Evolutionary conservation across 30 jellyfish, hydroid and myxozoan genomes (phyloP), one percentile per base, ranked within the genome.

Genomic region (Morbakka virulenta): DNA sequence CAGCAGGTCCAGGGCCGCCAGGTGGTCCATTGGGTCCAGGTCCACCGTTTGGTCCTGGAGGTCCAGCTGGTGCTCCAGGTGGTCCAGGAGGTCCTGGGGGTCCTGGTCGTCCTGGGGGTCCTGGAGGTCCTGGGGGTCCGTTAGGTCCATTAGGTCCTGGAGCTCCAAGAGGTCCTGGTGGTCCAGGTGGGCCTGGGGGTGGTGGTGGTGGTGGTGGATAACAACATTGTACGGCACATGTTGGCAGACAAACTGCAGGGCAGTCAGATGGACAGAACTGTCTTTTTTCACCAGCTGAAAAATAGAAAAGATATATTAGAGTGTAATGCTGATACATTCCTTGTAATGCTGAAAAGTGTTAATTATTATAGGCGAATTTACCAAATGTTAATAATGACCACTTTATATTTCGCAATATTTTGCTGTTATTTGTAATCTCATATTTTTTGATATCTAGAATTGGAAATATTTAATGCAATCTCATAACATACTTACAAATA

Each of bases 181-280:
- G 74, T 22, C 99, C 99, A 67, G 99, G 97, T 87, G 99, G 99
- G 89, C 97, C 97, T 70, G 99, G 99, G 87, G 99, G 99, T 88
- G 97, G 99, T 76, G 99, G 97, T 71, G 99, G 99, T 30, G 97
- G 98, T 32, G 99, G 97, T 81, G 99, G 99, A 32, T 68, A 84
- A 81, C 97, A 88, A 86, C 99, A 93, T 35, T 74, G 87, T 87
- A 96, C 95, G 30, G 52, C 68, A 65, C 99, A 93, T 11, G 93
- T 95, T 69, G 97, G 99, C 57, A 96, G 97, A 35, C 99, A 93
- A 12, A 84, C 61, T 14, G 95, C 84, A 33, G 99, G 97, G 63
- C 99, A 93, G 14, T 88, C 94, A 33, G 76, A 66, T 35, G 81
- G 87, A 62, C 98, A 92, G 51, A 90, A 89, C 68, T 84, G 93